phyloP scores from a whole-genome alignment of 2,113 vertebrate genomes.

The Gallinago media region DNA sequence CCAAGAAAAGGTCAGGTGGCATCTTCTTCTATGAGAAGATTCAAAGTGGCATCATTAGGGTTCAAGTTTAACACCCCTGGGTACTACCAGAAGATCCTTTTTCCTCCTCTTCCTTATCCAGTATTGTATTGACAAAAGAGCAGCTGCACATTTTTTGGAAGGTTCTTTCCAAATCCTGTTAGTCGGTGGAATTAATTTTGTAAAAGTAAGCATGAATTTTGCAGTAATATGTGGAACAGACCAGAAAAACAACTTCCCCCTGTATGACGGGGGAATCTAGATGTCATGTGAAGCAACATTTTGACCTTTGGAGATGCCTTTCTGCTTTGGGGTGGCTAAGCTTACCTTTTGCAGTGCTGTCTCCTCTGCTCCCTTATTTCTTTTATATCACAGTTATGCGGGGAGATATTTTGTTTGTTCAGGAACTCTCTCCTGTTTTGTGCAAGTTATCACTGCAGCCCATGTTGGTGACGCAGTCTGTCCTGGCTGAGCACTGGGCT shows the following conservation, averaged over 20 bases:
- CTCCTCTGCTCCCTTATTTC: neutral
- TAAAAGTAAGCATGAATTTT: constrained; percentile 41
- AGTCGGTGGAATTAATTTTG: constrained; percentile 9
- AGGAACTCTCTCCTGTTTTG: neutral
- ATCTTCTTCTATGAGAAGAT: neutral
- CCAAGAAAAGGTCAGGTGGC: neutral
- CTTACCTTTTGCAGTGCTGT: neutral
- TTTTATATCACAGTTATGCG: neutral
- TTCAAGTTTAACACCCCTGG: neutral
- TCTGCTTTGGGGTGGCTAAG: neutral
- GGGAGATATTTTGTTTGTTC: neutral
- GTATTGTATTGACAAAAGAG: neutral
- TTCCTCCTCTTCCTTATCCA: neutral
- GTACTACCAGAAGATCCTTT: neutral
- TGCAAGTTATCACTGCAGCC: neutral
- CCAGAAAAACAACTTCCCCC: neutral
- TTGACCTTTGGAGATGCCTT: neutral
- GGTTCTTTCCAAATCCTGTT: constrained; percentile 8
- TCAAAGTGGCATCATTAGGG: neutral
- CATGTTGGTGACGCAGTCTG: neutral
- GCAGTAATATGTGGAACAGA: neutral
- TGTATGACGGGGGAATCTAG: neutral
- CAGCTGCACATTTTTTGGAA: neutral
- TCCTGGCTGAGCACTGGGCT: neutral
- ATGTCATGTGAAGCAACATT: rapidly evolving